phyloP scores from a whole-genome alignment of 1,140 invertebrate species.

The Caenorhabditis remanei region DNA sequence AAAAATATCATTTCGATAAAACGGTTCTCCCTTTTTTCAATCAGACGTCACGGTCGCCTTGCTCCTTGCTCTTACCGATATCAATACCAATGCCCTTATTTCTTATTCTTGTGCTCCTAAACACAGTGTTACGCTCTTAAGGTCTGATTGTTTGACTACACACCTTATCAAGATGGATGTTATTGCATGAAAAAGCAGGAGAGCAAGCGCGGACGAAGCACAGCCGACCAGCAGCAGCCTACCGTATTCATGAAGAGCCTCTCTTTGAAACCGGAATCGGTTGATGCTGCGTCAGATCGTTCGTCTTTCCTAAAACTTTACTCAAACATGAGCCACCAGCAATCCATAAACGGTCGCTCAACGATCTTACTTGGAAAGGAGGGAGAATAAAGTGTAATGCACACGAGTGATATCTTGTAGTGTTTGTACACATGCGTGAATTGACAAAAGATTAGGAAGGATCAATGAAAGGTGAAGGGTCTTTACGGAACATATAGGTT shows the following conservation, averaged over 20 bases:
- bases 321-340: slow-evolving; percentile 30
- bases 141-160: slow-evolving; percentile 53
- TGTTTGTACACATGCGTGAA: slow-evolving; percentile 4
- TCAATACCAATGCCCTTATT: slow-evolving; percentile 2
- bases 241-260: slow-evolving; percentile 45
- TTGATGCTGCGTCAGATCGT: slow-evolving; percentile 9
- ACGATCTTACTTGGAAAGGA: slow-evolving; percentile 9
- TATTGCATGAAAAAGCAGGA: slow-evolving; percentile 28
- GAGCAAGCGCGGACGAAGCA: not conserved
- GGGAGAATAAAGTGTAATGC: slow-evolving; percentile 36
- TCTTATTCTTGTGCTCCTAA: slow-evolving; percentile 28
- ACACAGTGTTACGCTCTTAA: slow-evolving; percentile 49
- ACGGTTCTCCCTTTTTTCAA: not conserved
- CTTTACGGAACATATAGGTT: not conserved
- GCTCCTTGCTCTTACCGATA: slow-evolving; percentile 1
- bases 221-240: slow-evolving; percentile 31
- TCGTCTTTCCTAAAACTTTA: slow-evolving; percentile 16
- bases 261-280: slow-evolving; percentile 15
- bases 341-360: slow-evolving; percentile 48
- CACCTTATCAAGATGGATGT: slow-evolving; percentile 53
- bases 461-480: slow-evolving; percentile 15
- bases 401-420: slow-evolving; percentile 52
- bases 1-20: not conserved
- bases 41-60: not conserved
- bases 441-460: slow-evolving; percentile 32